phyloP scores from a whole-genome alignment of 2,888 invertebrate species.

The Clitarchus hookeri region DNA sequence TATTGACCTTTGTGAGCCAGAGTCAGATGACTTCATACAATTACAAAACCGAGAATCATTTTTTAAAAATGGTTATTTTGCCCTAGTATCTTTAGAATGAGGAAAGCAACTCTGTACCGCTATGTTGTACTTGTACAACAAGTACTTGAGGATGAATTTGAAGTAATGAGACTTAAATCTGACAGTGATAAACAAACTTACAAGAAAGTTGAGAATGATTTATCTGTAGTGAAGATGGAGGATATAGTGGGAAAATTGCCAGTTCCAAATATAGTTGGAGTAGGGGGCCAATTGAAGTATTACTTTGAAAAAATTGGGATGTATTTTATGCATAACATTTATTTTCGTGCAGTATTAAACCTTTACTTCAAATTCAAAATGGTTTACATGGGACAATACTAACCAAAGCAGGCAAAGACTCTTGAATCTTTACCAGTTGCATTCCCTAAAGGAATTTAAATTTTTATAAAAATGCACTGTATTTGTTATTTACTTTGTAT shows the following conservation, averaged over 20 bases:
- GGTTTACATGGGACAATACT: too few relatives aligned
- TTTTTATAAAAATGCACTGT: too few relatives aligned
- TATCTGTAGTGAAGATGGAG: not conserved
- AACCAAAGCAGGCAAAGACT: too few relatives aligned
- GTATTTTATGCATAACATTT: not conserved
- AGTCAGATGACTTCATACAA: not conserved
- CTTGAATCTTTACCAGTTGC: too few relatives aligned
- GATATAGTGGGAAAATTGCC: not conserved
- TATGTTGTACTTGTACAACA: not conserved
- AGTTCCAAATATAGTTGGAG: not conserved
- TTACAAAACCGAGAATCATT: not conserved
- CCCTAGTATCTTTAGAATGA: not conserved
- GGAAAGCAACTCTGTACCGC: not conserved
- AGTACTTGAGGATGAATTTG: slow-evolving; percentile 7
- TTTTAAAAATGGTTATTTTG: not conserved
- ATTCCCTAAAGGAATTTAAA: too few relatives aligned
- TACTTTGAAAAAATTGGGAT: not conserved
- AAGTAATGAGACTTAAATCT: not conserved
- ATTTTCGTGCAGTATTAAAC: too few relatives aligned
- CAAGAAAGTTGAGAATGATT: not conserved
- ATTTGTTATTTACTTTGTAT: too few relatives aligned
- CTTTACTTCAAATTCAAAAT: too few relatives aligned
- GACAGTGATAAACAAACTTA: slow-evolving; percentile 3
- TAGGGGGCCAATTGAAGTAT: not conserved
- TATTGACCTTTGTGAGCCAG: slow-evolving; percentile 1